Percentiles rank a stretch among this genome's conserved stretches.
phyloP scores from a whole-genome alignment of 2,888 invertebrate species.

The Pimpla rufipes region DNA sequence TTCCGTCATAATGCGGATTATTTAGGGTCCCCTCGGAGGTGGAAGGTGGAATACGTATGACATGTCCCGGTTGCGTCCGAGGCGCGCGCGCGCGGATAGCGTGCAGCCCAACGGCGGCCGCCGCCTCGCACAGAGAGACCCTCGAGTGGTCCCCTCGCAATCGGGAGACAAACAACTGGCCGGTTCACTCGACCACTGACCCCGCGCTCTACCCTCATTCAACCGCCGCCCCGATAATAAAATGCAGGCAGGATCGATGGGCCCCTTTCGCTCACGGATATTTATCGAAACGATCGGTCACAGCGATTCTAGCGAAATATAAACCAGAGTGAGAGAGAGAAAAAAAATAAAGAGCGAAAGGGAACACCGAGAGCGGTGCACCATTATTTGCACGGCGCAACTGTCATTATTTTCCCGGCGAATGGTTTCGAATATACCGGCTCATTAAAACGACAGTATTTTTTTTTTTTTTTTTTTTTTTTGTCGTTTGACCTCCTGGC shows the following conservation, averaged over 20 bases:
- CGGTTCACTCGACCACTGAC: slow-evolving; percentile 58
- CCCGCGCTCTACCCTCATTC: slow-evolving; percentile 24
- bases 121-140: not conserved
- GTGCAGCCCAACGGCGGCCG: slow-evolving; percentile 9
- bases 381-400: slow-evolving; percentile 29
- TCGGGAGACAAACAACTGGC: slow-evolving; percentile 50
- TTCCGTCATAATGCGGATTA: slow-evolving; percentile 73
- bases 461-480: not conserved
- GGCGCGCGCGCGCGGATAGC: slow-evolving; percentile 4
- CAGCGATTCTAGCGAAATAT: not conserved
- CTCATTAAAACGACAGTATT: not conserved
- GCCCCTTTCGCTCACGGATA: slow-evolving; percentile 21
- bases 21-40: slow-evolving; percentile 67
- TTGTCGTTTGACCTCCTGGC: not conserved
- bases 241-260: slow-evolving; percentile 51
- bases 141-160: slow-evolving; percentile 11
- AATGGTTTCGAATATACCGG: slow-evolving; percentile 39
- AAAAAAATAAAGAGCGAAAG: slow-evolving; percentile 25
- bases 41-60: slow-evolving; percentile 24
- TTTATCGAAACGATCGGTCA: slow-evolving; percentile 54
- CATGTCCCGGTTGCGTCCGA: slow-evolving; percentile 44
- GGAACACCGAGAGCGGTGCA: not conserved
- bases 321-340: not conserved
- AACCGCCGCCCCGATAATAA: slow-evolving; percentile 59
- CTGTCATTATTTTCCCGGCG: slow-evolving; percentile 50